Percentiles rank a stretch among this genome's conserved stretches.
phyloP scores from a whole-genome alignment of 2,113 vertebrate species.

The Psittacula cyanocephala region DNA sequence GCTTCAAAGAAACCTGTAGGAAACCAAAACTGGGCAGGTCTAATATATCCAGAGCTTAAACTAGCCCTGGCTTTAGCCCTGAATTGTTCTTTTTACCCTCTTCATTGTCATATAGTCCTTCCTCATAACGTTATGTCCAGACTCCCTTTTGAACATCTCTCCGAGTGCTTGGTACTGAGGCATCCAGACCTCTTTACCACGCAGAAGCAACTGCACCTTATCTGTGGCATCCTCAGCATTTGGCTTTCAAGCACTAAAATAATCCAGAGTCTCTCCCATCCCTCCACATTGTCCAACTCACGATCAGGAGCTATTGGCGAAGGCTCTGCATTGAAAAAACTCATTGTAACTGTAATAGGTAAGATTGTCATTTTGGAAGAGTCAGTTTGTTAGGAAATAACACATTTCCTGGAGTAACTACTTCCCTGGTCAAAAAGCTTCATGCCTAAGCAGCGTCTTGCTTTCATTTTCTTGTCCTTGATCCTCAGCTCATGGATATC shows the following conservation, averaged over 20 bases:
- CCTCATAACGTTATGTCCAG: fast-evolving
- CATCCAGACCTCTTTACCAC: not conserved
- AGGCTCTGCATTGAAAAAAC: not conserved
- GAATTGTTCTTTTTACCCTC: not conserved
- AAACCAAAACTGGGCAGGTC: not conserved
- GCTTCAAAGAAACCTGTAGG: not conserved
- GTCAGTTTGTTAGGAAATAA: not conserved
- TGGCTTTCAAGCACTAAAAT: not conserved
- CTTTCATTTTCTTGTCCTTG: not conserved
- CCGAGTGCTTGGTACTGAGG: not conserved
- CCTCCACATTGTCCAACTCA: not conserved
- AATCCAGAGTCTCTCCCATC: not conserved
- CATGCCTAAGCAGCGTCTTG: not conserved
- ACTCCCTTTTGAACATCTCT: not conserved
- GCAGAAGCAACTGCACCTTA: not conserved
- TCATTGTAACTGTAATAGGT: not conserved
- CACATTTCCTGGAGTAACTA: not conserved
- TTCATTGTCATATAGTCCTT: not conserved
- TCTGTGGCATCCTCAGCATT: not conserved
- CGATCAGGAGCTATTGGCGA: not conserved
- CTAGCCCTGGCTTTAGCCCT: not conserved
- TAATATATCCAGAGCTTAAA: not conserved
- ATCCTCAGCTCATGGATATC: not conserved
- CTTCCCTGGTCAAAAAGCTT: not conserved
- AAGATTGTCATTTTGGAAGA: not conserved